A percentile compares a stretch with the other conserved stretches of the same genome.
Conservation (phyloP, 1,140 invertebrate species). For the Coelopa frigida region DNA sequence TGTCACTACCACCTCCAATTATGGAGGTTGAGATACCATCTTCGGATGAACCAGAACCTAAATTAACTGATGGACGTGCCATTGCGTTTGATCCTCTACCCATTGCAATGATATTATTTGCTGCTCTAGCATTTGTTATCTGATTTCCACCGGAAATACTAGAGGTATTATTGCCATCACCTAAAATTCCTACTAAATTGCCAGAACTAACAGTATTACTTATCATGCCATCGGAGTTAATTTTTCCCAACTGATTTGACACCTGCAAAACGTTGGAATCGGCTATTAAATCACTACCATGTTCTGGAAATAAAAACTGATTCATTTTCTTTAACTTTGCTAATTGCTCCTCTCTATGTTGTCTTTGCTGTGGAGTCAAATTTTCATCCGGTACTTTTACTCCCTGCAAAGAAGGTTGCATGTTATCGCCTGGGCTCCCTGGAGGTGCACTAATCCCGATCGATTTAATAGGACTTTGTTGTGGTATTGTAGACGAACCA, state of each 20-base stretch:
- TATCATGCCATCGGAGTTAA: background rate
- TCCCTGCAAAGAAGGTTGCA: constrained; percentile 59
- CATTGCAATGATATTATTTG: no score
- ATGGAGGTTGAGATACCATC: no score
- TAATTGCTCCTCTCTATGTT: constrained; percentile 85
- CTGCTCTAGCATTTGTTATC: no score
- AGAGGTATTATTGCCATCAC: no score
- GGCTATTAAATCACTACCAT: constrained; percentile 17
- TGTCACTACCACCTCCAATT: no score
- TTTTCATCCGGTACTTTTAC: constrained; percentile 94
- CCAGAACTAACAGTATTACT: background rate
- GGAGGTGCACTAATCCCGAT: background rate
- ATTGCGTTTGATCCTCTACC: no score
- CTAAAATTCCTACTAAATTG: no score
- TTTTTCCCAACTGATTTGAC: constrained; percentile 7
- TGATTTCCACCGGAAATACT: no score
- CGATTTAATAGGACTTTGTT: no score
- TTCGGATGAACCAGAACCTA: no score
- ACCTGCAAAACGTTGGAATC: background rate
- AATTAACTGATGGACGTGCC: no score
- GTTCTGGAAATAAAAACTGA: constrained; percentile 82
- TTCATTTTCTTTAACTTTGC: constrained; percentile 89
- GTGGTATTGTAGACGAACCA: no score
- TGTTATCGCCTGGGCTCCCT: constrained; percentile 28
- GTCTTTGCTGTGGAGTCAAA: constrained; percentile 89